A percentile compares a stretch with the other conserved stretches of the same genome.
phyloP scores from a whole-genome alignment of 64 coral and sea anemone genomes.

The Porites australiensis region DNA sequence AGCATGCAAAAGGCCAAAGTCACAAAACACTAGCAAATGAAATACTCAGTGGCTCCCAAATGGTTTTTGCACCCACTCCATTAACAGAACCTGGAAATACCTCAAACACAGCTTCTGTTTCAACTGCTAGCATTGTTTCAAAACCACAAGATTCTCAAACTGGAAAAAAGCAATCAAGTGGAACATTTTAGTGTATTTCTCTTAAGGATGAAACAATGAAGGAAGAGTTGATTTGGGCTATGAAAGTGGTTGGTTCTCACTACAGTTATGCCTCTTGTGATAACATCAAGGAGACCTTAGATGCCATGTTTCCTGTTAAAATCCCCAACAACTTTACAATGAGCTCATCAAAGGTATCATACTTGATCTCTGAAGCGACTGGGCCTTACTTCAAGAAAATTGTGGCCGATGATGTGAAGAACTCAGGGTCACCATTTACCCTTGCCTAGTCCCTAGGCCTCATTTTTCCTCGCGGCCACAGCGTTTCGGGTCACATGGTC shows the following conservation, averaged over 20 bases:
- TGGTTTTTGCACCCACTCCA: constrained; percentile 41
- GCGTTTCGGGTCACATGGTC: too few relatives aligned
- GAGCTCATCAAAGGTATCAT: constrained; percentile 81
- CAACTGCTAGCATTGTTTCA: constrained; percentile 4
- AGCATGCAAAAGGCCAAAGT: constrained; percentile 38
- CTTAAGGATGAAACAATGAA: constrained; percentile 45
- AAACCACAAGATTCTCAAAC: background rate
- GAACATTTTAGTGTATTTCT: constrained; percentile 7
- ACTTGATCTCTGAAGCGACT: constrained; percentile 77
- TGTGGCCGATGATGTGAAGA: constrained; percentile 70
- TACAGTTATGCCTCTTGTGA: constrained; percentile 61
- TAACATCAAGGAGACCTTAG: constrained; percentile 67
- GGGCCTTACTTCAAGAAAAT: constrained; percentile 69
- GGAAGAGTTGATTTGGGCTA: constrained; percentile 63
- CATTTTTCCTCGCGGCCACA: too few relatives aligned
- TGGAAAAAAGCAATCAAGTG: constrained; percentile 26
- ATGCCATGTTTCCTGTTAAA: constrained; percentile 81
- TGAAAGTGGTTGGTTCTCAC: constrained; percentile 66
- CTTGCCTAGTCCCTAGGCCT: too few relatives aligned
- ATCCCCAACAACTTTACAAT: constrained; percentile 73
- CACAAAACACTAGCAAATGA: constrained; percentile 28
- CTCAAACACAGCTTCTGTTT: constrained; percentile 10
- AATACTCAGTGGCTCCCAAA: constrained; percentile 36
- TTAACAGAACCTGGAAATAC: background rate
- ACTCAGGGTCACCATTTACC: constrained; percentile 47